These are phyloP conservation scores for Drosophila barbarae DNA, from an alignment of 2,888 invertebrate genomes.

Conservation along the genomic window DNA sequence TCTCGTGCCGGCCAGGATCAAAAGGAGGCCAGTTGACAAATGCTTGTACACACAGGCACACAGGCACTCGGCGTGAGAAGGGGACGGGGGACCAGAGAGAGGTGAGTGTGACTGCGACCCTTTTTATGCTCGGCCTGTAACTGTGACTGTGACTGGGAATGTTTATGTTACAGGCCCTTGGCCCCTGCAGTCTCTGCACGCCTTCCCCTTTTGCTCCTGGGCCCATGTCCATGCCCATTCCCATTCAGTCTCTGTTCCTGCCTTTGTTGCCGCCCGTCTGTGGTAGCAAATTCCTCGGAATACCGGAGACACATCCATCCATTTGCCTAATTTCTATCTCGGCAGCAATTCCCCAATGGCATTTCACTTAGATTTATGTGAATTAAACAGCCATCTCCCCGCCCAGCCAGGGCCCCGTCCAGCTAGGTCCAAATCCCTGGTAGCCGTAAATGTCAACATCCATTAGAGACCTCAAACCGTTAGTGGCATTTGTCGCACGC, in stretches of 20 bases:
- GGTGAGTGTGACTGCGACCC: conserved; percentile 17
- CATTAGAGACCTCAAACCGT: conserved; percentile 73
- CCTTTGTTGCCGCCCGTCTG: conserved; percentile 47
- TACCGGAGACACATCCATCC: conserved; percentile 48
- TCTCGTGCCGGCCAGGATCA: conserved; percentile 70
- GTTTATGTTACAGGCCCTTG: conserved; percentile 68
- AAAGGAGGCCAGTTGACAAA: conserved; percentile 72
- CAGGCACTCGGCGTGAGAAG: conserved; percentile 9
- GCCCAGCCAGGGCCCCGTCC: conserved; percentile 7
- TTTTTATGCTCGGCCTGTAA: conserved; percentile 18
- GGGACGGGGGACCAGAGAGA: conserved; percentile 7
- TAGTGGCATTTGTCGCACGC: conserved; percentile 75
- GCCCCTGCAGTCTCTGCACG: conserved; percentile 49
- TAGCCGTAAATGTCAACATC: conserved; percentile 75
- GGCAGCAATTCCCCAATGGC: conserved; percentile 73
- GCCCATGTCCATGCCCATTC: conserved; percentile 4
- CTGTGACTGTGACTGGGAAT: conserved; percentile 56
- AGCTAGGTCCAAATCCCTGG: conserved; percentile 37
- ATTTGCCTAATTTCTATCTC: conserved; percentile 69
- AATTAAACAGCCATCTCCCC: conserved; percentile 64
- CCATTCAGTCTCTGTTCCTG: conserved; percentile 48
- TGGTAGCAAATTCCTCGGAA: conserved; percentile 70
- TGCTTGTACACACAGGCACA: conserved; percentile 63
- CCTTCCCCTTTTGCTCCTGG: conserved; percentile 47
- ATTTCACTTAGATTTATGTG: conserved; percentile 75